Conservation (phyloP, 2,797 vertebrate genomes). For the Pangasius mekongensis region DNA sequence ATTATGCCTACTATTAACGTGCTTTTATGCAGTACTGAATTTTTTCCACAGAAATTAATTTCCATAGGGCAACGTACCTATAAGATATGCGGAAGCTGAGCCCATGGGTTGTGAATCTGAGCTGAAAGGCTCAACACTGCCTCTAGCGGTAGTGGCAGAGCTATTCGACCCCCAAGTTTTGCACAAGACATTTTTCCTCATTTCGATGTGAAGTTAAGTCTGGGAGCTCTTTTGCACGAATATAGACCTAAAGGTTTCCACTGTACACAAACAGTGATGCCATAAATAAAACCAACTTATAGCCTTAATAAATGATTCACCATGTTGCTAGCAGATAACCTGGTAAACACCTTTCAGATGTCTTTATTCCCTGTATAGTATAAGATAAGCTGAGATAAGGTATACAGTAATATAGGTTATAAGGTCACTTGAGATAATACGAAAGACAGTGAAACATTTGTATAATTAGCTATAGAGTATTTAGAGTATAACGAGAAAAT, state of each 20-base stretch:
- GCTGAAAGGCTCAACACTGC: constrained; percentile 24
- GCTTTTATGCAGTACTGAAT: background rate
- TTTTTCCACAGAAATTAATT: background rate
- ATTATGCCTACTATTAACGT: background rate
- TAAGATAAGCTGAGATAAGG: background rate
- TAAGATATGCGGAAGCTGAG: background rate
- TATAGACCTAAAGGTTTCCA: background rate
- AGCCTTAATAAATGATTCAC: background rate
- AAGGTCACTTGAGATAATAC: background rate
- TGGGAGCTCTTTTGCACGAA: background rate
- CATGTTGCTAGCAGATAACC: background rate
- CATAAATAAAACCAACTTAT: background rate
- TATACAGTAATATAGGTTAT: background rate
- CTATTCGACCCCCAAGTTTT: background rate
- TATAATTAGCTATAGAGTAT: background rate
- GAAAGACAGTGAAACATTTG: background rate
- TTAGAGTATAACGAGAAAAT: background rate
- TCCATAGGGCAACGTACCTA: background rate
- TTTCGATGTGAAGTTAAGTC: background rate
- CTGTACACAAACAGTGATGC: background rate
- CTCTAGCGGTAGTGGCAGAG: constrained; percentile 9
- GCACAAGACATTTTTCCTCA: background rate
- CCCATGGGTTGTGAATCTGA: background rate
- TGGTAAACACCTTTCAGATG: background rate
- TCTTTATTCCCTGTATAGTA: background rate